Evolutionary conservation across 2,797 vertebrate species (phyloP), one percentile per base, ranked within the genome.

Genomic region (Gymnoscopelus braueri): DNA sequence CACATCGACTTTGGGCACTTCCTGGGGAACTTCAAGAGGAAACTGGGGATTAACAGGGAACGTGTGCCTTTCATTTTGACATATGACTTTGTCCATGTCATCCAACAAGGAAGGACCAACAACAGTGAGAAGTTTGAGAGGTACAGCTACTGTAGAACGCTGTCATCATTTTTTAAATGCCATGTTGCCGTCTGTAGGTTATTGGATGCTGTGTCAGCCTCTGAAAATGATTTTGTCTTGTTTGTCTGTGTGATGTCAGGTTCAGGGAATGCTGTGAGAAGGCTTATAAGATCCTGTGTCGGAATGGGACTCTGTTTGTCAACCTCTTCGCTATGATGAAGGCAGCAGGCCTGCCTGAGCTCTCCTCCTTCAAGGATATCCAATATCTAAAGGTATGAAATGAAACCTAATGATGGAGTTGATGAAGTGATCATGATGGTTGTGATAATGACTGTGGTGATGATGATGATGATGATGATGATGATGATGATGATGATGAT

Each of bases 1-100:
- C 98, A 99, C 85, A 99, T 99, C 35, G 98, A 99, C 80, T 99
- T 99, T 57, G 98, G 98, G 24, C 98, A 99, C 89, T 98, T 99
- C 78, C 87, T 99, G 89, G 98, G 98, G 49, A 99, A 99, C 87
- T 99, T 99, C 90, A 99, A 99, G 90, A 96, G 96, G 65, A 99
- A 99, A 90, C 96, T 99, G 49, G 98, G 98, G 69, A 98, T 99
- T 91, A 99, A 99, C 77, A 94, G 98, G 47, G 98, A 99, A 79
- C 96, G 98, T 0, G 98, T 99, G 76, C 98, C 98, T 15, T 99
- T 99, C 77, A 99, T 99, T 83, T 80, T 99, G 88, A 99, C 98
- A 0, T 98, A 99, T 0, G 98, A 99, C 89, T 99, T 99, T 13
- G 98, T 99, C 71, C 98, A 99, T 0, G 98, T 99, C 69, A 99